Evolutionary conservation across 2,888 invertebrate genomes (phyloP).

Genomic region (Drosophila affinis): DNA sequence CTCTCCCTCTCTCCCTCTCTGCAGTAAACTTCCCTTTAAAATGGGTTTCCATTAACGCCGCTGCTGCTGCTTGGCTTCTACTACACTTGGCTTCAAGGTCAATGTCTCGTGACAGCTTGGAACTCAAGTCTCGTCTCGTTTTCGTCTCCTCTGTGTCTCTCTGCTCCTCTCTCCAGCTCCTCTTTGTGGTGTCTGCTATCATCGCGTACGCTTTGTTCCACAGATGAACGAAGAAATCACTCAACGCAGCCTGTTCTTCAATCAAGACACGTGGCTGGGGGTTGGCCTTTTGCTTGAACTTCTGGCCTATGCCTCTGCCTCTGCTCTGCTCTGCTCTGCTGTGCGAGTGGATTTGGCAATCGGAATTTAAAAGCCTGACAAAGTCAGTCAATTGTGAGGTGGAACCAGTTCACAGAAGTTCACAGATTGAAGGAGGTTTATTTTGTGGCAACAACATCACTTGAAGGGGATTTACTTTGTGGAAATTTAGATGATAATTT

Average conservation of each 20-base stretch:
- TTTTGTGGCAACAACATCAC: no score
- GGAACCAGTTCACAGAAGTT: not conserved
- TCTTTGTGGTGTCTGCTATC: slow-evolving; percentile 6
- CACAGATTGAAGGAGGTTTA: not conserved
- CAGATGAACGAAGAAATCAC: slow-evolving; percentile 55
- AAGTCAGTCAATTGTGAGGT: not conserved
- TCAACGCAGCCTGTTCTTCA: slow-evolving; percentile 56
- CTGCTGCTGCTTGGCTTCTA: not conserved
- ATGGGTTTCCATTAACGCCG: not conserved
- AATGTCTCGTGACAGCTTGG: not conserved
- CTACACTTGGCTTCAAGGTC: not conserved
- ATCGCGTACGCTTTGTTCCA: slow-evolving; percentile 4
- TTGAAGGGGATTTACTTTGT: not conserved
- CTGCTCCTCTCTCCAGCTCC: not conserved
- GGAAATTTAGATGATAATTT: not conserved
- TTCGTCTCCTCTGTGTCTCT: not conserved
- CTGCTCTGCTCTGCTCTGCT: no score
- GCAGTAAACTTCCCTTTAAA: not conserved
- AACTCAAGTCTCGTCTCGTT: slow-evolving; percentile 10
- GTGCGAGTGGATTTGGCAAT: not conserved
- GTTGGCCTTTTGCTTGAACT: slow-evolving; percentile 49
- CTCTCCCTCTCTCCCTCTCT: not conserved
- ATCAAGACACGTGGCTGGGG: slow-evolving; percentile 58
- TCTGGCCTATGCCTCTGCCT: not conserved
- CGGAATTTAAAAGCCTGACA: not conserved